phyloP scores from a whole-genome alignment of 2,797 vertebrate genomes.

The Scomberomorus guttatus region DNA sequence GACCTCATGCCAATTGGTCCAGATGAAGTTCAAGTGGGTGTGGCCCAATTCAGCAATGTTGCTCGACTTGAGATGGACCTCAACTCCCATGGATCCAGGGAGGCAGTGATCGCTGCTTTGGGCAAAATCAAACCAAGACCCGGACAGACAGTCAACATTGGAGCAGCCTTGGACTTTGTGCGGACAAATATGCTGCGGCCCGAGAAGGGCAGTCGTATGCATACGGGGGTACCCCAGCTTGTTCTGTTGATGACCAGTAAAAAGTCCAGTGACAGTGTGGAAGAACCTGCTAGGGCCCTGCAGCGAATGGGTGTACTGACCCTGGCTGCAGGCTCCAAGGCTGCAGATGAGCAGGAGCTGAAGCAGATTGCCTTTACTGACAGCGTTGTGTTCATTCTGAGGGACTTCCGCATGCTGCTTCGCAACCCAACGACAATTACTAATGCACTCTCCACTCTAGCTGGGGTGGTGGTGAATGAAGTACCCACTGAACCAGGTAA shows the following conservation, averaged over 20 bases:
- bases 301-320: constrained; percentile 87
- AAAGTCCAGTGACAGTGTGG: constrained; percentile 89
- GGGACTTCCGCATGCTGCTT: constrained; percentile 75
- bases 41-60: constrained; percentile 87
- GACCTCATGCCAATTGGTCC: constrained; percentile 91
- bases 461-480: constrained; percentile 82
- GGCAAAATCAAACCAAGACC: constrained; percentile 83
- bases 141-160: constrained; percentile 84
- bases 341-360: constrained; percentile 85
- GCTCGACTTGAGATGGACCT: constrained; percentile 90
- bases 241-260: constrained; percentile 91
- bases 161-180: constrained; percentile 90
- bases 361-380: constrained; percentile 87
- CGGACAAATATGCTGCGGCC: constrained; percentile 87
- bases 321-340: constrained; percentile 86
- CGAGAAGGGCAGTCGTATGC: constrained; percentile 87
- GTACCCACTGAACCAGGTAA: constrained; percentile 84
- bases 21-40: constrained; percentile 90
- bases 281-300: constrained; percentile 83
- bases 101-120: constrained; percentile 78
- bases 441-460: constrained; percentile 87
- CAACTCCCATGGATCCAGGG: constrained; percentile 83
- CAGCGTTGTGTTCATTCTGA: constrained; percentile 81
- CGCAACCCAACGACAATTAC: constrained; percentile 76
- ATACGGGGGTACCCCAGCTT: constrained; percentile 88